Conservation (phyloP, 2,113 vertebrate genomes). For the Caloenas nicobarica region DNA sequence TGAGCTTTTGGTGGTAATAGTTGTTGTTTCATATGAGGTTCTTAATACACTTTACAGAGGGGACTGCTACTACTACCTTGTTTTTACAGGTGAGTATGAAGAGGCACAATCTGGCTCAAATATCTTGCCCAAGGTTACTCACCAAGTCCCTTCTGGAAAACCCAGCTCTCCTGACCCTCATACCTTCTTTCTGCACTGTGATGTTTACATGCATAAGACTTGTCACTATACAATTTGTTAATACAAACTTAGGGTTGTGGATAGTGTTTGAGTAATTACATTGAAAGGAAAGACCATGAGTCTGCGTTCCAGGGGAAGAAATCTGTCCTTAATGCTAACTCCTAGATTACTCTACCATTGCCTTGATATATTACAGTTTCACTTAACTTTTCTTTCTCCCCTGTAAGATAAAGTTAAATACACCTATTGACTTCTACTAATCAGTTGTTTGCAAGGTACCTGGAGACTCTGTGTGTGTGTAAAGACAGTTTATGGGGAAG, state of each 20-base stretch:
- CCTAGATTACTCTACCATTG: neutral
- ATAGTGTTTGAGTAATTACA: neutral
- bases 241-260: neutral
- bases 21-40: neutral
- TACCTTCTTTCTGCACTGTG: neutral
- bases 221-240: neutral
- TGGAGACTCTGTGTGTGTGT: neutral
- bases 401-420: neutral
- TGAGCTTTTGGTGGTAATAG: neutral
- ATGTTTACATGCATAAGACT: neutral
- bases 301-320: neutral
- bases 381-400: neutral
- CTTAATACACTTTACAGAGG: neutral
- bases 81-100: neutral
- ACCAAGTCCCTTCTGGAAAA: neutral
- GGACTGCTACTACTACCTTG: accelerated
- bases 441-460: neutral
- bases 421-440: neutral
- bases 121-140: neutral
- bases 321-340: neutral
- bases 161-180: neutral
- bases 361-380: neutral
- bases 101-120: neutral
- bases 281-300: neutral
- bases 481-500: neutral